Evolutionary conservation across 2,888 invertebrate genomes (phyloP).

Genomic region (Phymatocera aterrima): DNA sequence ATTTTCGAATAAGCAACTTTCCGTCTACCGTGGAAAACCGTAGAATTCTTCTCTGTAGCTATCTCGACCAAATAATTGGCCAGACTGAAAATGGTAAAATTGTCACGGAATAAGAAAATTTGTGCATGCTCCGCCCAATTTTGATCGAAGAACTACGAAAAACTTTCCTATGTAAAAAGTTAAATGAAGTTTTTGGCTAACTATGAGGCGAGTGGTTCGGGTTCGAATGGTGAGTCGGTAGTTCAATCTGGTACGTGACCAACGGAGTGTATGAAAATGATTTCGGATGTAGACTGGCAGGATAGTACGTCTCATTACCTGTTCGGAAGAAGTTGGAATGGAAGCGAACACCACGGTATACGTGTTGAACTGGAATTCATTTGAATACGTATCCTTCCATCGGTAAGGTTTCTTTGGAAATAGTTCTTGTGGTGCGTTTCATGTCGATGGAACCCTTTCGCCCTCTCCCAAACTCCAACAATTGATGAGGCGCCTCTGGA

Average conservation of each 20-base stretch:
- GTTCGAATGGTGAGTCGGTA: neutral
- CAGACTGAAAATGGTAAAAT: too few relatives aligned
- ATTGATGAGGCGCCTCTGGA: too few relatives aligned
- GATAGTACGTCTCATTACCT: constrained; percentile 35
- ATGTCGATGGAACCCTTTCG: neutral
- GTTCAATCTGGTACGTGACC: constrained; percentile 15
- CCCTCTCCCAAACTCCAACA: too few relatives aligned
- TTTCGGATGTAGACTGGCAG: constrained; percentile 1
- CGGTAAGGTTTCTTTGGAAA: neutral
- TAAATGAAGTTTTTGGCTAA: neutral
- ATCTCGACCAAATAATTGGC: too few relatives aligned
- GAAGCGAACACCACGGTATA: neutral
- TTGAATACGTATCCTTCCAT: constrained; percentile 18
- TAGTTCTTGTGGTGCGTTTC: neutral
- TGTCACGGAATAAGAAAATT: too few relatives aligned
- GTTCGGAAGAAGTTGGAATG: constrained; percentile 30
- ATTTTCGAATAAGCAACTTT: too few relatives aligned
- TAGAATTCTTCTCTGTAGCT: too few relatives aligned
- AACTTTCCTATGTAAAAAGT: too few relatives aligned
- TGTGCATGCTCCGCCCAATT: too few relatives aligned
- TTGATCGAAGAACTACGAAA: too few relatives aligned
- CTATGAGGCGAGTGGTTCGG: neutral
- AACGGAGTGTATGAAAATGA: constrained; percentile 20
- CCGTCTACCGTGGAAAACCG: too few relatives aligned
- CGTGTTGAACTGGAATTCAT: constrained; percentile 21